Conservation (phyloP, 1,140 invertebrate species). For the Pseudomyrmex concolor region DNA sequence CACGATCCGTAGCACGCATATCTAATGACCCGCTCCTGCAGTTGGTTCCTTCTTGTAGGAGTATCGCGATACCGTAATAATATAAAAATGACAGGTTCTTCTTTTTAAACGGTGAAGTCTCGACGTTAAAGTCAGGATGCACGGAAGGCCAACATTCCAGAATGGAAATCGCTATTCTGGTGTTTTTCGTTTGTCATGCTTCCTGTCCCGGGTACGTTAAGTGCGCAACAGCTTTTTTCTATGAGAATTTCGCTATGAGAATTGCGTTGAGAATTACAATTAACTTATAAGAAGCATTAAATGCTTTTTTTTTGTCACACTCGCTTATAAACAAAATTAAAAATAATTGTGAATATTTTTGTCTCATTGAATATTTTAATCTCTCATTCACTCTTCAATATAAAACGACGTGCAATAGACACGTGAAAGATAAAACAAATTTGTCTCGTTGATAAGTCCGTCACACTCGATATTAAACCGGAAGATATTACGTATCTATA, state of each 20-base stretch:
- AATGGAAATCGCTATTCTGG: slow-evolving; percentile 56
- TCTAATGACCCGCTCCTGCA: slow-evolving; percentile 11
- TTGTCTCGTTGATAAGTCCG: slow-evolving; percentile 21
- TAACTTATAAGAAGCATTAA: slow-evolving; percentile 20
- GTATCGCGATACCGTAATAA: slow-evolving; percentile 30
- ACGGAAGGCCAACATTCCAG: slow-evolving; percentile 51
- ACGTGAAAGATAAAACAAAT: background rate
- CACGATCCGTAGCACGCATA: slow-evolving; percentile 54
- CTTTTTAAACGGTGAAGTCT: slow-evolving; percentile 31
- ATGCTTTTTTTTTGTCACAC: slow-evolving; percentile 5
- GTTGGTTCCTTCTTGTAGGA: slow-evolving; percentile 45
- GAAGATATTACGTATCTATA: slow-evolving; percentile 32
- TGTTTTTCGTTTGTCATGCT: slow-evolving; percentile 60
- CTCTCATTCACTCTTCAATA: too few species aligned
- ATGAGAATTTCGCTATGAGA: slow-evolving; percentile 22
- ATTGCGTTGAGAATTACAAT: slow-evolving; percentile 34
- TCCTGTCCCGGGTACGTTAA: slow-evolving; percentile 47
- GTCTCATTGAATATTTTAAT: background rate
- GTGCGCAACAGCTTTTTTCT: background rate
- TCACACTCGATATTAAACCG: slow-evolving; percentile 41
- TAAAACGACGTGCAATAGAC: background rate
- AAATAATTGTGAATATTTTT: background rate
- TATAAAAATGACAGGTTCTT: slow-evolving; percentile 40
- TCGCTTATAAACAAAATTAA: background rate
- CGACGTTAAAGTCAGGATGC: slow-evolving; percentile 54